These are phyloP conservation scores for Lamprotornis superbus DNA, from an alignment of 2,113 vertebrate species.

Conservation along the genomic window DNA sequence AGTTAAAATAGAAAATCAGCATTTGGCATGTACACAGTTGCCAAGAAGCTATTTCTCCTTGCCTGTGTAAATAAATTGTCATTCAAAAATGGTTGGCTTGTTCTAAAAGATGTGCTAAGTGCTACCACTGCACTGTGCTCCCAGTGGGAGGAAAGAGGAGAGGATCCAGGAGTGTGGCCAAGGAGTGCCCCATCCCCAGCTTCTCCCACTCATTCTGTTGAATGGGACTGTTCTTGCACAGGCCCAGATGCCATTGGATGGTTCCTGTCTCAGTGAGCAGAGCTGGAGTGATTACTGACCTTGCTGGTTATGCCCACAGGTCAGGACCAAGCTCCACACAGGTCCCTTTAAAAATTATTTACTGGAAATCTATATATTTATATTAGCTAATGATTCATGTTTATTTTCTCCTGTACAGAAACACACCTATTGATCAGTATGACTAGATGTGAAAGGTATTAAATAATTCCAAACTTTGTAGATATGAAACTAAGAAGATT, in stretches of 20 bases:
- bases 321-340: neutral
- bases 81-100: neutral
- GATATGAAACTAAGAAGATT: neutral
- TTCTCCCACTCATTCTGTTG: neutral
- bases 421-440: neutral
- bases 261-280: neutral
- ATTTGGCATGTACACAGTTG: neutral
- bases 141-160: neutral
- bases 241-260: fast-evolving
- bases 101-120: neutral
- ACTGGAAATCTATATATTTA: neutral
- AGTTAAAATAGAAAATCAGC: slow-evolving; percentile 56
- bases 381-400: fast-evolving
- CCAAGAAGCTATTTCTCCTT: slow-evolving; percentile 23
- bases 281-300: neutral
- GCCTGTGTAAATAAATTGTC: slow-evolving; percentile 29
- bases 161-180: neutral
- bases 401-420: neutral
- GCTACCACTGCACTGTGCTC: neutral
- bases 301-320: neutral
- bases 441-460: neutral
- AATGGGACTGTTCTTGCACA: neutral
- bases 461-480: neutral
- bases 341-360: neutral
- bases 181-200: neutral